phyloP scores from a whole-genome alignment of 2,113 vertebrate genomes.

The Sphaerodactylus townsendi region DNA sequence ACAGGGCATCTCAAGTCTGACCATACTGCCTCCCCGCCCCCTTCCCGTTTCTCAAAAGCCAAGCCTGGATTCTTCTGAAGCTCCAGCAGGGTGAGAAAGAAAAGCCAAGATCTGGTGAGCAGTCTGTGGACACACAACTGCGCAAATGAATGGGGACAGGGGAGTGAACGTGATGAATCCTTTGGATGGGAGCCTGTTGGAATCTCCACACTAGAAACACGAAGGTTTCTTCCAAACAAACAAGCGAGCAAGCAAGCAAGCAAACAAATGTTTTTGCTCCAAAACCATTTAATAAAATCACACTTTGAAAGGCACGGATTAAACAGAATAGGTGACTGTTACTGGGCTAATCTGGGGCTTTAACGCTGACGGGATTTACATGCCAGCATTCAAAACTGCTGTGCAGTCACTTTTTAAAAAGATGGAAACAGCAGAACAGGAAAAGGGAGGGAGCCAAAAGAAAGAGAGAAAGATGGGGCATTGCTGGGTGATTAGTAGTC shows the following conservation, averaged over 20 bases:
- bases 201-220: neutral
- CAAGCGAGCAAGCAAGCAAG: neutral
- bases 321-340: slow-evolving; percentile 72
- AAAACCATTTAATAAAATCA: slow-evolving; percentile 66
- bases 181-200: too few relatives aligned
- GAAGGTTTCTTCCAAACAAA: neutral
- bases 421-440: slow-evolving; percentile 48
- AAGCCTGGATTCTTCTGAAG: neutral
- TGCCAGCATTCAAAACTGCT: slow-evolving; percentile 63
- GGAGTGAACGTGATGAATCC: too few relatives aligned
- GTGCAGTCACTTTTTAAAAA: slow-evolving; percentile 63
- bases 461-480: slow-evolving; percentile 35
- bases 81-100: slow-evolving; percentile 31
- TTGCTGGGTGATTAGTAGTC: slow-evolving; percentile 18
- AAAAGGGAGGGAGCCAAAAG: slow-evolving; percentile 30
- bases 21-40: neutral
- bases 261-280: slow-evolving; percentile 45
- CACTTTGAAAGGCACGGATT: slow-evolving; percentile 74
- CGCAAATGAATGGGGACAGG: too few relatives aligned
- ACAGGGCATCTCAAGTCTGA: neutral
- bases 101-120: neutral
- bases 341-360: slow-evolving; percentile 69
- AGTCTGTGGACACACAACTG: too few relatives aligned
- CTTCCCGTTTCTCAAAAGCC: slow-evolving; percentile 16
- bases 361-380: slow-evolving; percentile 70